Percentiles rank a stretch among this genome's conserved stretches.
Conservation (phyloP, 2,113 vertebrate species). For the Orientallactaga bullata region DNA sequence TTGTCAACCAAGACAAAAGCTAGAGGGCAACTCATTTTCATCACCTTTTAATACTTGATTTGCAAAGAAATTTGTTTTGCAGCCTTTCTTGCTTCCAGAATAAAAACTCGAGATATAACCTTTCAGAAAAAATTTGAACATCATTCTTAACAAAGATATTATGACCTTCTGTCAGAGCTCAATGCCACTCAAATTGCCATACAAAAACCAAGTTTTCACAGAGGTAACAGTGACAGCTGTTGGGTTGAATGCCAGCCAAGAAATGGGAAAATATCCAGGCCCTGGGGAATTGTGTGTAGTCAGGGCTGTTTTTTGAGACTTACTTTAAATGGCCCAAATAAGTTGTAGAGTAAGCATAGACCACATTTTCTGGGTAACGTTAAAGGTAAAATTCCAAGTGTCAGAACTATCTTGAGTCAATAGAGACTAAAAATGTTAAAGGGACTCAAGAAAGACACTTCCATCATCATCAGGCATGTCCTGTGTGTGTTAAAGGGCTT, state of each 20-base stretch:
- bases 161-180: conserved; percentile 57
- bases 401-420: conserved; percentile 37
- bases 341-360: neutral
- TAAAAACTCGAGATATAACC: neutral
- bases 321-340: neutral
- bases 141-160: conserved; percentile 61
- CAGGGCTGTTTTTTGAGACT: conserved; percentile 15
- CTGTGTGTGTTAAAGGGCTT: neutral
- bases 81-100: conserved; percentile 59
- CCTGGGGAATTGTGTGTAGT: neutral
- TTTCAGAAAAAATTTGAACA: conserved; percentile 28
- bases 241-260: neutral
- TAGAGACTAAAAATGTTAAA: neutral
- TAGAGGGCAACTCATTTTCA: conserved; percentile 54
- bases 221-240: neutral
- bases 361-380: neutral
- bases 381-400: conserved; percentile 35
- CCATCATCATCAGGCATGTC: neutral
- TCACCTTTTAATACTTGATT: conserved; percentile 51
- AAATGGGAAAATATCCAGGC: neutral
- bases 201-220: conserved; percentile 15
- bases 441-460: neutral
- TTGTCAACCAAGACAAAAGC: conserved; percentile 63
- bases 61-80: conserved; percentile 32
- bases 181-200: neutral